Evolutionary conservation across 53 echinoderm and acorn worm genomes (phyloP), one percentile per base, ranked within the genome.

Genomic region (Temnopleurus reevesii): DNA sequence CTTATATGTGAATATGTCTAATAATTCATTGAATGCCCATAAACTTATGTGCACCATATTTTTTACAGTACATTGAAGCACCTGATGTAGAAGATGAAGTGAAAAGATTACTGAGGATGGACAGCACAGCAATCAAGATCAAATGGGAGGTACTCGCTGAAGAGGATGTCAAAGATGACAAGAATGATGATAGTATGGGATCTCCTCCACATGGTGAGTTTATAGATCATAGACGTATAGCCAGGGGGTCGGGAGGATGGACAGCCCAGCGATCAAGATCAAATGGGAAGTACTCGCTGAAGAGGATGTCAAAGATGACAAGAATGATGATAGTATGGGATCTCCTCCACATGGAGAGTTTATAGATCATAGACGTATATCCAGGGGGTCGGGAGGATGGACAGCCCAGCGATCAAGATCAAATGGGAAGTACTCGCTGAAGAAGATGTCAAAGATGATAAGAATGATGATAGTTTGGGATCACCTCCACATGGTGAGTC

Each of bases 1-100:
- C 17, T 9, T 53, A 19, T 59, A 19, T 59, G 60, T 59, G 12
- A 19, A 13, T 6, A 19, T 5, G 23, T 5, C 60, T 24, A 13
- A 24, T 13, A n/a, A n/a, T 19, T 59, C 6, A 13, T 13, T 59
- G 12, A 19, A 19, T 59, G 23, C 0, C 0, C 29, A 27, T 31
- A 12, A 71, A 13, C 6, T 24, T 71, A 9, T 71, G 71, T 0
- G 26, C 31, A 28, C 21, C 49, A 12, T 49, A 12, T 9, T 1
- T 28, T 5, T 54, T 93, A 29, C 65, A 97, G 97, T 97, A 97
- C 85, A 97, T 97, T 59, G 97, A 97, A 55, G 94, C 95, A n/a
- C 95, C 97, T 13, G 97, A 97, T 90, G 94, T 95, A 0, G 97
- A 97, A 81, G 95, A 97, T 58, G 97, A 97, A 77, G 97, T 97